phyloP scores from a whole-genome alignment of 1,140 invertebrate species.

The Bemisia tabaci region DNA sequence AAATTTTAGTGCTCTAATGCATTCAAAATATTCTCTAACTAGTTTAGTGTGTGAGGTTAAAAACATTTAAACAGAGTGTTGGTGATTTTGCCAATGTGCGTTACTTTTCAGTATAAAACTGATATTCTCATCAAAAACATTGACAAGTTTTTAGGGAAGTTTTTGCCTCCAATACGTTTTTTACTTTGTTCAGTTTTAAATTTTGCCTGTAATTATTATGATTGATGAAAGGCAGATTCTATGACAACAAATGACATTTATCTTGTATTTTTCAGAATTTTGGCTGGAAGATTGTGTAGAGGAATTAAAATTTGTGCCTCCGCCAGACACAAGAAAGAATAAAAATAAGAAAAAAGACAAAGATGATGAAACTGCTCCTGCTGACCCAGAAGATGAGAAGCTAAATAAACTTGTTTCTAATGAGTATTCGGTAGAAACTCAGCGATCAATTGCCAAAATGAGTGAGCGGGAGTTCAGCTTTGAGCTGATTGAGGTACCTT shows the following conservation, averaged over 20 bases:
- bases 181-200: neutral
- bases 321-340: conserved; percentile 49
- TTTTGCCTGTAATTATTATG: too few relatives aligned
- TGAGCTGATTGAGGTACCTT: conserved; percentile 64
- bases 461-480: conserved; percentile 85
- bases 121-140: neutral
- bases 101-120: neutral
- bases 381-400: conserved; percentile 58
- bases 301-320: conserved; percentile 64
- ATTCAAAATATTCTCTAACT: too few relatives aligned
- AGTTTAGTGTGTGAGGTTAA: too few relatives aligned
- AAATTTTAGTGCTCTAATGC: too few relatives aligned
- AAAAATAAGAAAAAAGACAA: conserved; percentile 49
- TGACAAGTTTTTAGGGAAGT: neutral
- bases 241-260: too few relatives aligned
- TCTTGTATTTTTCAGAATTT: conserved; percentile 53
- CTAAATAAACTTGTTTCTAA: conserved; percentile 45
- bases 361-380: conserved; percentile 36
- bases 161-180: neutral
- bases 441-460: conserved; percentile 53
- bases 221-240: too few relatives aligned
- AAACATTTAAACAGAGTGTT: too few relatives aligned
- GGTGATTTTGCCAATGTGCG: too few relatives aligned
- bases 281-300: conserved; percentile 83
- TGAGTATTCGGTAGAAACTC: conserved; percentile 46